Evolutionary conservation across 2,797 vertebrate genomes (phyloP).

Genomic region (Onychomys arenicola): DNA sequence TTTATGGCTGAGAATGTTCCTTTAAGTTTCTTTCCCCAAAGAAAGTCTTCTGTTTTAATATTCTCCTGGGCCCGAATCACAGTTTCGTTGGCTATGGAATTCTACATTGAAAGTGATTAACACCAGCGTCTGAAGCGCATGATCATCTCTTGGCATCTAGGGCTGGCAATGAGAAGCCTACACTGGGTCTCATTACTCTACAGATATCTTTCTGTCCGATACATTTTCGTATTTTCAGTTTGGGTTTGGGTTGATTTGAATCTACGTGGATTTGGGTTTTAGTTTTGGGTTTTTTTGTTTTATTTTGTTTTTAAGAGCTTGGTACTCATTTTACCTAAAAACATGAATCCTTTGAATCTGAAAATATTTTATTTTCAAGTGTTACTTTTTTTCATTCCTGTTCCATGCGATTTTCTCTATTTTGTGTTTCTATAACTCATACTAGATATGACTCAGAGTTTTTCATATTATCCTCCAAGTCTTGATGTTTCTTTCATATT

Average conservation of each 20-base stretch:
- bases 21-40: slow-evolving; percentile 10
- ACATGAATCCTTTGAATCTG: background rate
- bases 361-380: slow-evolving; percentile 17
- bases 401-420: background rate
- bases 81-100: slow-evolving; percentile 6
- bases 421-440: background rate
- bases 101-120: slow-evolving; percentile 17
- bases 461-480: slow-evolving; percentile 8
- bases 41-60: background rate
- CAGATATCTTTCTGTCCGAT: background rate
- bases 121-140: background rate
- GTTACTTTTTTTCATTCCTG: background rate
- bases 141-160: background rate
- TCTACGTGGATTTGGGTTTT: background rate
- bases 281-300: no score
- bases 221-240: background rate
- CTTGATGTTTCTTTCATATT: slow-evolving; percentile 23
- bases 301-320: background rate
- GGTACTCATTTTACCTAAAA: background rate
- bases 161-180: background rate
- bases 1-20: background rate
- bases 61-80: background rate
- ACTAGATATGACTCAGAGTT: background rate
- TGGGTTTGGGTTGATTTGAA: slow-evolving; percentile 9
- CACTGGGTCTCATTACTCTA: background rate